These are phyloP conservation scores for Elaphurus davidianus DNA, from an alignment of 2,113 vertebrate genomes.

Conservation along the genomic window DNA sequence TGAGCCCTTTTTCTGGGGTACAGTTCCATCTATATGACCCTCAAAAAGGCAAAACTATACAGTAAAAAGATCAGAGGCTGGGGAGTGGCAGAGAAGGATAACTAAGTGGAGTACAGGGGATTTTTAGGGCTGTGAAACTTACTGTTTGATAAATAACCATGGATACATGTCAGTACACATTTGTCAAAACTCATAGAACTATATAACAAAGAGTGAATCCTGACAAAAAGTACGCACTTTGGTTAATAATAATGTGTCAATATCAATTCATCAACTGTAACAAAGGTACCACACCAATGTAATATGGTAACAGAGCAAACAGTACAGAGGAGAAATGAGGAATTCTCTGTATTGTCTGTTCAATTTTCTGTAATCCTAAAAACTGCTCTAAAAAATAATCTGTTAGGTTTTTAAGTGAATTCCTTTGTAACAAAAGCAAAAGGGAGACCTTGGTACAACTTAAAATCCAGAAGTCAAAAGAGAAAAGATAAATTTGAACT, in stretches of 20 bases:
- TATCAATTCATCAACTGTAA: not conserved
- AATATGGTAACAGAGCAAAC: not conserved
- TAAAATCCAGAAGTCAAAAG: not conserved
- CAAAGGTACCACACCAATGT: not conserved
- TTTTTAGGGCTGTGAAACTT: not conserved
- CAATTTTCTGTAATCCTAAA: not conserved
- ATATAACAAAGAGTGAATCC: not conserved
- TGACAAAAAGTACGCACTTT: not conserved
- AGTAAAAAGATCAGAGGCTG: not conserved
- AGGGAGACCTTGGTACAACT: not conserved
- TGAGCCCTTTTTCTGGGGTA: not conserved
- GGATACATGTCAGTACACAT: not conserved
- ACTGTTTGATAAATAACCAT: not conserved
- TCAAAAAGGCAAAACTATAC: not conserved
- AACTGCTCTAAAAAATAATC: not conserved
- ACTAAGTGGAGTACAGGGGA: not conserved
- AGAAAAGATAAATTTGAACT: slow-evolving; percentile 24
- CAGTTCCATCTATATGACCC: not conserved
- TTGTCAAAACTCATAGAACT: not conserved
- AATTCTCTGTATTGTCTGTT: not conserved
- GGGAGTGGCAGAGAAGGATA: not conserved
- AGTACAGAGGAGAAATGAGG: not conserved
- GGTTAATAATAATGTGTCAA: not conserved
- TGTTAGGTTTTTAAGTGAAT: not conserved
- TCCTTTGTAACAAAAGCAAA: not conserved